Percentiles rank a stretch among this genome's conserved stretches.
Evolutionary conservation across 2,888 invertebrate genomes (phyloP).

Genomic region (Tetranychus piercei): DNA sequence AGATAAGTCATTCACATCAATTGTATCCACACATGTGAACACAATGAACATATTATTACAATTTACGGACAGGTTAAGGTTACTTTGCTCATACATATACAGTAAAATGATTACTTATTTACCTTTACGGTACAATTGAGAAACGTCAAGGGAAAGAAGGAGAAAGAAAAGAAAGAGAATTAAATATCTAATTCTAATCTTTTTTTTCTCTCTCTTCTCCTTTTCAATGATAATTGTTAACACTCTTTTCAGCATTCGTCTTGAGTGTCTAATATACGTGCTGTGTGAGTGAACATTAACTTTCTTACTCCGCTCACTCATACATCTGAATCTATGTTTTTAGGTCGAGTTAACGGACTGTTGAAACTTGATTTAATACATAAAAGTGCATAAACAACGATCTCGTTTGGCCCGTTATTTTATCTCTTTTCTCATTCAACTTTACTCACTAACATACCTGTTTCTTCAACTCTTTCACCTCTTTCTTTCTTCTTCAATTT

Average conservation of each 20-base stretch:
- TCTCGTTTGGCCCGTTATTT: not conserved
- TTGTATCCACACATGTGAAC: not conserved
- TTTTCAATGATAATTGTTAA: not conserved
- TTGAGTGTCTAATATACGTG: not conserved
- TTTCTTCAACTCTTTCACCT: not conserved
- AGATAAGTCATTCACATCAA: not conserved
- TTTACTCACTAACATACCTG: too few species aligned
- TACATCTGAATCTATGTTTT: not conserved
- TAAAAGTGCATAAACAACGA: not conserved
- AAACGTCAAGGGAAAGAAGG: not conserved
- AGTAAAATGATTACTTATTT: not conserved
- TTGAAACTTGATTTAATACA: not conserved
- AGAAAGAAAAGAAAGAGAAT: not conserved
- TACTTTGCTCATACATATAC: not conserved
- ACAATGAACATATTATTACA: not conserved
- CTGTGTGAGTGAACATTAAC: not conserved
- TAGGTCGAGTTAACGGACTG: slow-evolving; percentile 1
- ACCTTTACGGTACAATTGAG: not conserved
- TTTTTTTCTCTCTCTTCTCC: not conserved
- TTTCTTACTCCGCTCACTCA: not conserved
- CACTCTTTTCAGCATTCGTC: not conserved
- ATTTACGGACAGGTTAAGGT: not conserved
- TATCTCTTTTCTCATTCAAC: not conserved
- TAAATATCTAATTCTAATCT: not conserved
- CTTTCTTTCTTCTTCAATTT: not conserved